Evolutionary conservation across 2,797 vertebrate genomes (phyloP), one percentile per base, ranked within the genome.

Genomic region (Sebastes flavidus): DNA sequence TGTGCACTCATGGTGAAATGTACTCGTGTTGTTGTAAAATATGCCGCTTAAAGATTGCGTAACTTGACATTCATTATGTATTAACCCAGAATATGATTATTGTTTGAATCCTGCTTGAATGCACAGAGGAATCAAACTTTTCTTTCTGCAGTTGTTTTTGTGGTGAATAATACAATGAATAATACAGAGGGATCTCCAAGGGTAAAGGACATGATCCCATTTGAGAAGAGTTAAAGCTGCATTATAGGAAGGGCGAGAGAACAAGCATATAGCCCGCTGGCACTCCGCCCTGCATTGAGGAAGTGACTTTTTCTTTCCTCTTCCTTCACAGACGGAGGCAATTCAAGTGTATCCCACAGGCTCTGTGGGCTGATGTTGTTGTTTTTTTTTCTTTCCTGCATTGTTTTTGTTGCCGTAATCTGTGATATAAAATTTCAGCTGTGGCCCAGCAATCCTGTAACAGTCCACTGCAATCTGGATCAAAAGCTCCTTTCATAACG

Each of bases 401-500:
- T 86, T 86, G 85, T 71, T 85, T 79, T 75, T 69, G 79, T 81
- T 61, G 72, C 71, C 42, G 60, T 91, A 89, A 88, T 90, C 78
- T 92, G 75, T 74, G 61, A 73, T 82, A 78, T 70, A 73, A 83
- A 84, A 81, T 87, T 88, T 88, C 67, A 87, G 65, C 70, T 38
- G 68, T 49, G 34, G 62, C 69, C 80, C 27, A 36, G 80, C 86
- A 80, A 88, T 87, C 78, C 81, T 80, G 62, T 80, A 81, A 86
- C 80, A 77, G 73, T 81, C 77, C 72, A 13, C 67, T 72, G 65
- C 90, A 91, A 89, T 91, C 91, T 85, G 86, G 84, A 90, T 91
- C 80, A 92, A 91, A 92, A 87, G 77, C 80, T 86, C 83, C 77
- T 85, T 87, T 87, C 80, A 77, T 86, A 89, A 91, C 77, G 76